Evolutionary conservation across 2,797 vertebrate genomes (phyloP).

Genomic region (Muscicapa comitata): DNA sequence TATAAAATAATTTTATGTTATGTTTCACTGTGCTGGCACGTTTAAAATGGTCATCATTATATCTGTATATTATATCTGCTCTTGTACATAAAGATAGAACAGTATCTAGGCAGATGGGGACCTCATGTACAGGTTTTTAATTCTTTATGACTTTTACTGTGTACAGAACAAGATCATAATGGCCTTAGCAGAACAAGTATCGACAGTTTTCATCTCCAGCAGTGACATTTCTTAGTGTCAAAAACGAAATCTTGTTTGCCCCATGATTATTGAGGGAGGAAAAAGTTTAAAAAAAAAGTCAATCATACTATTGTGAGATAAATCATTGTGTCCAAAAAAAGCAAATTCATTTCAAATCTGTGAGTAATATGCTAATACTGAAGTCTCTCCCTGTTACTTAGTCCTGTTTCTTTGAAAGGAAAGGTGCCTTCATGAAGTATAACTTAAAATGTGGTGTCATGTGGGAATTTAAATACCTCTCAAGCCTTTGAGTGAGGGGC

Average conservation of each 20-base stretch:
- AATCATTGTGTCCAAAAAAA: not conserved
- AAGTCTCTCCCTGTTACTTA: not conserved
- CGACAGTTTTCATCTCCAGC: not conserved
- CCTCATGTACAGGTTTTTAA: not conserved
- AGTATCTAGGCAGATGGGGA: not conserved
- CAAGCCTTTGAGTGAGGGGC: not conserved
- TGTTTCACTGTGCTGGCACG: not conserved
- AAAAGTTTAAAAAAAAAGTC: not conserved
- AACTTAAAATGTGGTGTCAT: not conserved
- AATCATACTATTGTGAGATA: not conserved
- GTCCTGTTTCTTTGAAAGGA: not conserved
- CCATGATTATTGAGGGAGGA: not conserved
- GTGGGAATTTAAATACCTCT: not conserved
- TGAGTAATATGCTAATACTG: not conserved
- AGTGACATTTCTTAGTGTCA: not conserved
- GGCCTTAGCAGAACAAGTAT: not conserved
- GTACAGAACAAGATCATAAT: not conserved
- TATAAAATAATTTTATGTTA: not conserved
- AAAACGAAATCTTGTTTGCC: not conserved
- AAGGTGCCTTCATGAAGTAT: not conserved
- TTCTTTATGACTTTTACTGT: not conserved
- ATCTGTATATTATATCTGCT: not conserved
- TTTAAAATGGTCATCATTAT: not conserved
- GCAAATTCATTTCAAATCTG: not conserved
- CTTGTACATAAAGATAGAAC: not conserved